phyloP scores from a whole-genome alignment of 2,888 invertebrate species.

The Yponomeuta evonymella region DNA sequence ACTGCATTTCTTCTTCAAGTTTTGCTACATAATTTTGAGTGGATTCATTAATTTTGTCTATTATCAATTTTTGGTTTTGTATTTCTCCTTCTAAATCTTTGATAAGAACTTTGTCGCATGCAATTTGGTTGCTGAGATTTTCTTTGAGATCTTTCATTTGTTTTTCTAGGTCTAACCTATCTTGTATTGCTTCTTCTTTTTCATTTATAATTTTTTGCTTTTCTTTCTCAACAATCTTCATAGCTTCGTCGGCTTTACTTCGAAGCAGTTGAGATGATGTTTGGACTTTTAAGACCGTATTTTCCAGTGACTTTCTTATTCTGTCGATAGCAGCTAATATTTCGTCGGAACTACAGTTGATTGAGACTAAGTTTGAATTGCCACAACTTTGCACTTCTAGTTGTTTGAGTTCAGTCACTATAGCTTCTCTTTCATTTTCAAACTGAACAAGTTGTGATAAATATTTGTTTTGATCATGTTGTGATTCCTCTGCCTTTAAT shows the following conservation, averaged over 20 bases:
- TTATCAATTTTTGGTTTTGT: constrained; percentile 52
- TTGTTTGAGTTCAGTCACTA: constrained; percentile 50
- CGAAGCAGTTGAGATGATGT: constrained; percentile 56
- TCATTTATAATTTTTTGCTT: constrained; percentile 56
- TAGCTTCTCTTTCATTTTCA: constrained; percentile 47
- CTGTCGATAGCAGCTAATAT: constrained; percentile 46
- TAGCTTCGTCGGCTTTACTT: constrained; percentile 62
- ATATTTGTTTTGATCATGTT: constrained; percentile 40
- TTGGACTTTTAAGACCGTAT: constrained; percentile 44
- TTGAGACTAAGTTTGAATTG: constrained; percentile 42
- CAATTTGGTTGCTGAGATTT: constrained; percentile 44
- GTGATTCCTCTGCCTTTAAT: constrained; percentile 38
- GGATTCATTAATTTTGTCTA: constrained; percentile 47
- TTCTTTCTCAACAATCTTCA: constrained; percentile 56
- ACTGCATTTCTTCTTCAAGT: constrained; percentile 46
- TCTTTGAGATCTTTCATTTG: constrained; percentile 41
- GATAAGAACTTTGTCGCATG: constrained; percentile 41
- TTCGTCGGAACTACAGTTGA: constrained; percentile 40
- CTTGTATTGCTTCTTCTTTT: constrained; percentile 55
- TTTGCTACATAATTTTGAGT: constrained; percentile 44
- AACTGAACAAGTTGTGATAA: constrained; percentile 40
- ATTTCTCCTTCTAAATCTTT: constrained; percentile 53
- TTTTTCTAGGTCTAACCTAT: constrained; percentile 44
- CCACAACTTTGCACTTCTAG: constrained; percentile 54
- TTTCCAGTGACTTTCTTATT: constrained; percentile 43